Evolutionary conservation across 1,140 invertebrate species (phyloP).

Genomic region (Brachionus rotundiformis): DNA sequence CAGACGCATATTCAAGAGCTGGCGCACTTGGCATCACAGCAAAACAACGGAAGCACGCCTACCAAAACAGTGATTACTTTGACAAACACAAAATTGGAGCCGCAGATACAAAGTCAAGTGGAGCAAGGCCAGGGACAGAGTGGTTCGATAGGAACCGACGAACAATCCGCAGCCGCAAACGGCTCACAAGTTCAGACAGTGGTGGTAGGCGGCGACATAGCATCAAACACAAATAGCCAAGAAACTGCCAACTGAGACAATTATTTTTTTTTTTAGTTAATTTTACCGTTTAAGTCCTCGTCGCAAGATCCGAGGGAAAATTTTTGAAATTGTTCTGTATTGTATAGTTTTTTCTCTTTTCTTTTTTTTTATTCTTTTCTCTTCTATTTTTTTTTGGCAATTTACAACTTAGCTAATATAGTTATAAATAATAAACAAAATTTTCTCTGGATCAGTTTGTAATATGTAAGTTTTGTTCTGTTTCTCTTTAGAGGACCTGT

Average conservation of each 20-base stretch:
- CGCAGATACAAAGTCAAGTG: not conserved
- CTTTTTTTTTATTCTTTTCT: conserved; percentile 4
- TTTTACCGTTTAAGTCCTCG: conserved; percentile 25
- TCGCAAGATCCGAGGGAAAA: conserved; percentile 6
- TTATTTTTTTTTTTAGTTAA: conserved; percentile 38
- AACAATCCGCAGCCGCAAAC: not conserved
- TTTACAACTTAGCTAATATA: conserved; percentile 12
- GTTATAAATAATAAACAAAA: not conserved
- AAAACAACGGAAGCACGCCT: not conserved
- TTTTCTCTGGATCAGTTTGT: conserved; percentile 15
- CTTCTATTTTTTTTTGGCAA: not conserved
- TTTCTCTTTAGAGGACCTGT: not conserved
- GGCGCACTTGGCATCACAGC: conserved; percentile 2
- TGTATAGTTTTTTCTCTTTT: conserved; percentile 18
- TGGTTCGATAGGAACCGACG: not conserved
- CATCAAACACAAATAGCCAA: not conserved
- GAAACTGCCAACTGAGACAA: conserved; percentile 15
- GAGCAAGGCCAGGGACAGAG: not conserved
- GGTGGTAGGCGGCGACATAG: not conserved
- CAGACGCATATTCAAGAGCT: conserved; percentile 34
- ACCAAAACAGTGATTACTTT: conserved; percentile 50
- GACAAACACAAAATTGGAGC: conserved; percentile 30
- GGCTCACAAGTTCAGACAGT: conserved; percentile 10
- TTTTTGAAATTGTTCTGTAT: conserved; percentile 12
- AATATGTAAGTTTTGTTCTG: conserved; percentile 4